Base-by-base conservation (phyloP, 2,797 vertebrate species). In the Orientallactaga sibirica region DNA sequence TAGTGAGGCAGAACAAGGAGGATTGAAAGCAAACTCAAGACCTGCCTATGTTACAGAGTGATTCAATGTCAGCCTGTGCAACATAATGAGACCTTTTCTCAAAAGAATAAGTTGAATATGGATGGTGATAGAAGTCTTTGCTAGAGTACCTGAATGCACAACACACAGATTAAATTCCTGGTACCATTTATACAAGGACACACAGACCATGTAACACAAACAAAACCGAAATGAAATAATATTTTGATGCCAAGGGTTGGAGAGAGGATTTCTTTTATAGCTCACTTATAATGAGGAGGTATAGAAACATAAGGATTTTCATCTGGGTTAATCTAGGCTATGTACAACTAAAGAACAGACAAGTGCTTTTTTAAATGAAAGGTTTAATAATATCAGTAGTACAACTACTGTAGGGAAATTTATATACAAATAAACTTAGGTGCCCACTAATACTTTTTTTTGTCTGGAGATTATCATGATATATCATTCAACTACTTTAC, bases 281-380 rank as follows among this genome's bases (percentile, higher is more conserved):
- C 9, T 85, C 7, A 2, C 41, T 88, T 29, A n/a, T 16, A 58
- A 58, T 58, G 55, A 58, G 11, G 55, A 58, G 14, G 10, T 14
- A 58, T 58, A 58, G 55, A 58, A 14, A 58, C 16, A 16, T 58
- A 58, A 58, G 3, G 6, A 8, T 48, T 48, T 48, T 58, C 16
- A 58, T 16, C 33, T 83, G 86, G 86, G 80, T 6, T 86, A 94
- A 71, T 29, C 76, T 75, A 86, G 43, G 79, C 86, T 71, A 3
- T 81, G 58, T 41, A 5, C 43, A 93, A 94, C 68, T 92, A 71
- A 86, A 79, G 27, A 94, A 85, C 16, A 33, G 48, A 71, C 61
- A 61, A 61, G n/a, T 37, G 4, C 61, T 37, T 79, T 37, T 2
- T 67, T 37, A 61, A 62, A 37, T 0, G 61, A 79, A 61, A 20